Evolutionary conservation across 2,113 vertebrate genomes (phyloP).

Genomic region (Neoarius graeffei): DNA sequence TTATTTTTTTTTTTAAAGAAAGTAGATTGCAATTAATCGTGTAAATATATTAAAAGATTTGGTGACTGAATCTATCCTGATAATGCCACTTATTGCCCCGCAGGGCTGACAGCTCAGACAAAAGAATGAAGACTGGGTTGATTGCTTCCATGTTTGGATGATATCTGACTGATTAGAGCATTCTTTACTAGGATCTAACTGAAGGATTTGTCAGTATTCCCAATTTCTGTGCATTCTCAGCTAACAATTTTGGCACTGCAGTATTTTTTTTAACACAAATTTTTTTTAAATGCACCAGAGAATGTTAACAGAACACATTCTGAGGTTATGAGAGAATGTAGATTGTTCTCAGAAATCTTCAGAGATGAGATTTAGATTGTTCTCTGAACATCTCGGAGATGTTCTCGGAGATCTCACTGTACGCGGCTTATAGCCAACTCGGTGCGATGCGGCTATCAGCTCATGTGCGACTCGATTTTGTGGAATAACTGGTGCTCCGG

Average conservation of each 20-base stretch:
- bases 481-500: too few relatives aligned
- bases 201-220: neutral
- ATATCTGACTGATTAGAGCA: neutral
- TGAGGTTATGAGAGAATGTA: neutral
- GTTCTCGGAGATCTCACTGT: too few relatives aligned
- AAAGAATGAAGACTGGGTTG: conserved; percentile 1
- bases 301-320: neutral
- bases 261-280: neutral
- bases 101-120: conserved; percentile 14
- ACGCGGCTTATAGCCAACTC: too few relatives aligned
- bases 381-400: too few relatives aligned
- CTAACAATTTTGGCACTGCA: neutral
- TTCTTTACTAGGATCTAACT: neutral
- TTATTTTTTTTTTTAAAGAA: neutral
- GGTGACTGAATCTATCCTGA: conserved; percentile 8
- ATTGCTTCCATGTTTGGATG: conserved; percentile 22
- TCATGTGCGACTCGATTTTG: too few relatives aligned
- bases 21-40: conserved; percentile 31
- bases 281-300: neutral
- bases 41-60: conserved; percentile 37
- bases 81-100: conserved; percentile 31
- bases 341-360: neutral
- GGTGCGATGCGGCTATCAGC: too few relatives aligned
- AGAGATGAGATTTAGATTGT: too few relatives aligned
- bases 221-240: neutral